A percentile compares a stretch with the other conserved stretches of the same genome.
Conservation (phyloP, 2,797 vertebrate genomes). For the Erethizon dorsatum region DNA sequence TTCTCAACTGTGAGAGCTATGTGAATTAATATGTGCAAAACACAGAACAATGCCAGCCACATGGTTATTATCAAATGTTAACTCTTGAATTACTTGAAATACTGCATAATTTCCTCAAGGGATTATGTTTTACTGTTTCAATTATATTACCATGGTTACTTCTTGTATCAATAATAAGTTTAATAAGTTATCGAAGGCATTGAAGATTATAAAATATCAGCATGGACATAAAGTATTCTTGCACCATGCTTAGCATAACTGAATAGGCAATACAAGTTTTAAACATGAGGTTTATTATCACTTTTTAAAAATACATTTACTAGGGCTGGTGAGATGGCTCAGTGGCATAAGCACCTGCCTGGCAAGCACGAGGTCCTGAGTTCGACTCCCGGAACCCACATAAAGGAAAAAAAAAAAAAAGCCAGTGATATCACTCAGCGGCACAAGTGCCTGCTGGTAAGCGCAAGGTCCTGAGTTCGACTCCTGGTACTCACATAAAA, state of each 20-base stretch:
- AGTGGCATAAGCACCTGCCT: too few species aligned
- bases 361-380: too few species aligned
- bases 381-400: too few species aligned
- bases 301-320: neutral
- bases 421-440: too few species aligned
- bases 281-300: neutral
- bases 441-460: too few species aligned
- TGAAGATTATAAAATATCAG: conserved; percentile 23
- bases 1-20: neutral
- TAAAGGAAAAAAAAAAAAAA: too few species aligned
- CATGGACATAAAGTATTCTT: conserved; percentile 4
- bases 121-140: conserved; percentile 19
- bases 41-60: neutral
- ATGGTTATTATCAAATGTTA: neutral
- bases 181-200: neutral
- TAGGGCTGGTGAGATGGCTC: too few species aligned
- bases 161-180: neutral
- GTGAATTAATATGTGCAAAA: neutral
- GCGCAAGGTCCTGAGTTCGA: too few species aligned
- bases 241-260: neutral
- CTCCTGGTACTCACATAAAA: too few species aligned
- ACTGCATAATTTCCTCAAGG: conserved; percentile 24
- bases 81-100: conserved; percentile 40
- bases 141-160: conserved; percentile 5
- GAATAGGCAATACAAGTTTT: conserved; percentile 8